phyloP scores from a whole-genome alignment of 2,888 invertebrate species.

The Electrophaes corylata region DNA sequence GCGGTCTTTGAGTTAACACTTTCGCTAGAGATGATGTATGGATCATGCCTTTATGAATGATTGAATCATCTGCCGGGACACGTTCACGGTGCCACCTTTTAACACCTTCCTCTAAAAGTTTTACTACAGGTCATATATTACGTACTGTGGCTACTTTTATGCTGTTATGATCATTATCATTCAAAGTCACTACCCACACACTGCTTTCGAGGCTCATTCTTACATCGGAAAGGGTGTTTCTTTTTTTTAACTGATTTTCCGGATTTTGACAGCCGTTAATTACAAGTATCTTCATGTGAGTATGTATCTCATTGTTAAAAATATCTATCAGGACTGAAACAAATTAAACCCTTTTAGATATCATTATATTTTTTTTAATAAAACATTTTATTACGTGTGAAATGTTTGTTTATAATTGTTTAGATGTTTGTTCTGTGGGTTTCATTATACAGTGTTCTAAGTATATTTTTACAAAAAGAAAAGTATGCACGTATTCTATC shows the following conservation, averaged over 20 bases:
- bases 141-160: conserved; percentile 77
- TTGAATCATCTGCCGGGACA: conserved; percentile 81
- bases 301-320: no score
- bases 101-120: conserved; percentile 81
- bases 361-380: no score
- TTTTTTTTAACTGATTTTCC: conserved; percentile 45
- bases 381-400: no score
- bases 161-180: conserved; percentile 81
- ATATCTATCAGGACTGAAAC: no score
- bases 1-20: conserved; percentile 70
- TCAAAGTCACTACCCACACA: conserved; percentile 78
- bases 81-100: conserved; percentile 77
- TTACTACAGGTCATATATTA: conserved; percentile 80
- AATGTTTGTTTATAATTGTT: no score
- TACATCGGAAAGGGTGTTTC: conserved; percentile 48
- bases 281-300: neutral
- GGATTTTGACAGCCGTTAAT: conserved; percentile 38
- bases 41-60: conserved; percentile 80
- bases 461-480: no score
- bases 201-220: conserved; percentile 51
- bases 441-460: no score
- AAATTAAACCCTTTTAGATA: no score
- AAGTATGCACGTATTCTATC: no score
- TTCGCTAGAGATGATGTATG: conserved; percentile 80
- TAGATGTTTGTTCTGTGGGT: no score